phyloP scores from a whole-genome alignment of 92 coral and sea anemone species.

The Virgularia gustaviana region DNA sequence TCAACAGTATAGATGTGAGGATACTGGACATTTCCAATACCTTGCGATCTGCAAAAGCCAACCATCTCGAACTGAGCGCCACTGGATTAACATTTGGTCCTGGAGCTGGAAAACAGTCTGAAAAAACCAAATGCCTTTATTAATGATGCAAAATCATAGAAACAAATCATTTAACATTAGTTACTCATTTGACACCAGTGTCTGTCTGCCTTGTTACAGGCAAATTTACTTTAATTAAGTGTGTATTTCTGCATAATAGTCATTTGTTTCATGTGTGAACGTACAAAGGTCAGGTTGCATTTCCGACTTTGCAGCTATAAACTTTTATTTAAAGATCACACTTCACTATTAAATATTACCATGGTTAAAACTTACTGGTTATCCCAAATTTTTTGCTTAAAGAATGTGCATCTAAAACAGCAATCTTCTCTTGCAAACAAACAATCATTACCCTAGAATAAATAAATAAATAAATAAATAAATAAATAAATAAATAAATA shows the following conservation, averaged over 20 bases:
- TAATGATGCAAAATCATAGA: not conserved
- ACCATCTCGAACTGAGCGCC: constrained; percentile 88
- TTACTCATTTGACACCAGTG: not conserved
- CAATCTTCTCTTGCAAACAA: constrained; percentile 93
- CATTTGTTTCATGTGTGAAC: too few species aligned
- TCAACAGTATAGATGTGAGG: too few species aligned
- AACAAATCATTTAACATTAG: not conserved
- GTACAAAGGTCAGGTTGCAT: too few species aligned
- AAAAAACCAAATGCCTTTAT: not conserved
- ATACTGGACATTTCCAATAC: too few species aligned
- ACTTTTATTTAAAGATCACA: too few species aligned
- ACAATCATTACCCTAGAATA: constrained; percentile 73
- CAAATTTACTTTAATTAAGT: too few species aligned
- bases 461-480: not conserved
- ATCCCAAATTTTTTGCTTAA: constrained; percentile 80
- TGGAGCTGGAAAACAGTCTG: constrained; percentile 93
- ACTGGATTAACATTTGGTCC: constrained; percentile 90
- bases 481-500: not conserved
- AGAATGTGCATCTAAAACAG: constrained; percentile 90
- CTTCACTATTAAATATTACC: too few species aligned
- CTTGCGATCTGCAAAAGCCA: constrained; percentile 96
- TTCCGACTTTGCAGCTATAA: too few species aligned
- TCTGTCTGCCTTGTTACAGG: too few species aligned
- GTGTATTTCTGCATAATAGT: too few species aligned
- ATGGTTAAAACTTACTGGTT: constrained; percentile 65